These are phyloP conservation scores for Desmodus rotundus DNA, from an alignment of 2,113 vertebrate species.

Conservation along the genomic window DNA sequence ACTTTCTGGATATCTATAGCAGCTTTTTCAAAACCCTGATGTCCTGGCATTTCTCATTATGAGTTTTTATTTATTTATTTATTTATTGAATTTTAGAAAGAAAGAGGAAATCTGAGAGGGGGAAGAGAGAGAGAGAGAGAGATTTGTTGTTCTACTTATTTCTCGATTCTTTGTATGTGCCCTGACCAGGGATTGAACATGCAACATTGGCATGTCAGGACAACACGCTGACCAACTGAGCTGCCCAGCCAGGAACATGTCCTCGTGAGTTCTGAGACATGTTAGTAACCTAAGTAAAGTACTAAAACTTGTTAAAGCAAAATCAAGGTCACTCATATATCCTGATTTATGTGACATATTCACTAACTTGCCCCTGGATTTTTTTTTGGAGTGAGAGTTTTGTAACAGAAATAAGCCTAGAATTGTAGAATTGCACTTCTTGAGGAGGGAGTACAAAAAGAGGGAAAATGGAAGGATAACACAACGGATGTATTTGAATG, in stretches of 20 bases:
- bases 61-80: neutral
- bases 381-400: neutral
- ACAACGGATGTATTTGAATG: neutral
- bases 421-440: neutral
- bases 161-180: too few relatives aligned
- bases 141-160: too few relatives aligned
- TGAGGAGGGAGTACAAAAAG: neutral
- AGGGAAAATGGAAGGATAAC: neutral
- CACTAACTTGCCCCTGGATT: neutral
- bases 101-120: too few relatives aligned
- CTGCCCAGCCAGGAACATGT: neutral
- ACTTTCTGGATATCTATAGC: neutral
- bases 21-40: neutral
- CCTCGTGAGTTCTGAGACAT: neutral
- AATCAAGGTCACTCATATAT: neutral
- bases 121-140: too few relatives aligned
- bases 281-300: slow-evolving; percentile 15
- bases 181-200: too few relatives aligned
- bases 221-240: too few relatives aligned
- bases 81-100: too few relatives aligned
- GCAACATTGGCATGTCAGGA: too few relatives aligned
- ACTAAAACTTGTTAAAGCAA: neutral
- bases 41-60: neutral
- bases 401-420: neutral
- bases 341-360: neutral